Evolutionary conservation across 2,113 vertebrate genomes (phyloP), one percentile per base, ranked within the genome.

Genomic region (Pseudonaja textilis): DNA sequence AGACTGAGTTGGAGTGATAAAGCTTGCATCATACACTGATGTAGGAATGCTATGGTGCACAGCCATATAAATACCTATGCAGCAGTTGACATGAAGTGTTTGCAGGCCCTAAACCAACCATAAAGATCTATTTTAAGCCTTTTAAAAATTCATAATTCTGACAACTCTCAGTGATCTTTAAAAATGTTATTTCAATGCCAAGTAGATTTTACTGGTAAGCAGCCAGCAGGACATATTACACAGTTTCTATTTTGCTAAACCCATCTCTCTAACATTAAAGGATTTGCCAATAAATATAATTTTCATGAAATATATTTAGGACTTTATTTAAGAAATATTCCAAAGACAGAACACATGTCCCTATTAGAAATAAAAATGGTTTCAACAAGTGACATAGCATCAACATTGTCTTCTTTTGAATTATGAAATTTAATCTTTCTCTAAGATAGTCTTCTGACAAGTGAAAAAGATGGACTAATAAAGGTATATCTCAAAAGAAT

Each of bases 81-180:
- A 42, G 85, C 92, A 85, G 85, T n/a, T 47, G 45, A 47, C 56
- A 26, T 89, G 26, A 96, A 94, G 54, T 88, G 93, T 54, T n/a
- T 89, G 42, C 34, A 93, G 91, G 74, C 94, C 93, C 94, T 94
- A 93, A 47, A 93, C 94, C 94, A 92, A 94, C 93, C 55, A 93
- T 91, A 92, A 94, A 94, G 95, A 11, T 39, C 50, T 81, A 55
- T 54, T n/a, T 47, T 18, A 54, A 34, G 9, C 59, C 29, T 91
- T 56, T 64, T 42, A 69, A 88, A 64, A 69, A 54, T 14, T 29
- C 6, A 22, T 20, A 88, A 92, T 88, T 1, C 45, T 64, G 47
- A 90, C n/a, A 87, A 54, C 81, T 54, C 56, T 96, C 95, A 96
- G 94, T 96, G 94, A 95, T 91, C 94, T 94, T 97, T 95, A 96